These are phyloP conservation scores for Ephialtes manifestator DNA, from an alignment of 2,888 invertebrate species.

Conservation along the genomic window DNA sequence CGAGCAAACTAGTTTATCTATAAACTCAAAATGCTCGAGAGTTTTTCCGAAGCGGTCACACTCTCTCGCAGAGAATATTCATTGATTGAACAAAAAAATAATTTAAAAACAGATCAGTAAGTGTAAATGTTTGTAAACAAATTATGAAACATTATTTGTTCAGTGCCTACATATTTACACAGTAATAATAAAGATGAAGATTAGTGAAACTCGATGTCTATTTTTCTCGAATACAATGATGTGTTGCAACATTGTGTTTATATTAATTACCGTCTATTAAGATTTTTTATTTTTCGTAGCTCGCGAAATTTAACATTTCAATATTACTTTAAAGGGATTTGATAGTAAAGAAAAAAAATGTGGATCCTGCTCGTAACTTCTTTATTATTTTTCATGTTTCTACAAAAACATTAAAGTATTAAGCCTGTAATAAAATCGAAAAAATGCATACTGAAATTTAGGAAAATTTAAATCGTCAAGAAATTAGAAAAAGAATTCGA, in stretches of 20 bases:
- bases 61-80: conserved; percentile 80
- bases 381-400: no score
- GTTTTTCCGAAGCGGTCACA: conserved; percentile 71
- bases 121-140: conserved; percentile 86
- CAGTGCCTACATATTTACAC: conserved; percentile 86
- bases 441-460: no score
- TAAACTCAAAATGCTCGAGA: conserved; percentile 72
- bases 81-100: conserved; percentile 80
- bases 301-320: background rate
- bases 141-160: conserved; percentile 86
- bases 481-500: no score
- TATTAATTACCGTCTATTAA: background rate
- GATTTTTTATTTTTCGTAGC: background rate
- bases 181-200: conserved; percentile 84
- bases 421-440: no score
- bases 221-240: background rate
- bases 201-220: conserved; percentile 74
- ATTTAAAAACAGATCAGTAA: conserved; percentile 79
- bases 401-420: no score
- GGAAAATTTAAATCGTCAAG: no score
- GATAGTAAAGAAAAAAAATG: no score
- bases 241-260: background rate
- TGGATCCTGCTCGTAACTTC: no score
- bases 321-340: background rate
- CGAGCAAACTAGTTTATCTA: conserved; percentile 30